Evolutionary conservation across 2,888 invertebrate species (phyloP).

Genomic region (Dryomyza anilis): DNA sequence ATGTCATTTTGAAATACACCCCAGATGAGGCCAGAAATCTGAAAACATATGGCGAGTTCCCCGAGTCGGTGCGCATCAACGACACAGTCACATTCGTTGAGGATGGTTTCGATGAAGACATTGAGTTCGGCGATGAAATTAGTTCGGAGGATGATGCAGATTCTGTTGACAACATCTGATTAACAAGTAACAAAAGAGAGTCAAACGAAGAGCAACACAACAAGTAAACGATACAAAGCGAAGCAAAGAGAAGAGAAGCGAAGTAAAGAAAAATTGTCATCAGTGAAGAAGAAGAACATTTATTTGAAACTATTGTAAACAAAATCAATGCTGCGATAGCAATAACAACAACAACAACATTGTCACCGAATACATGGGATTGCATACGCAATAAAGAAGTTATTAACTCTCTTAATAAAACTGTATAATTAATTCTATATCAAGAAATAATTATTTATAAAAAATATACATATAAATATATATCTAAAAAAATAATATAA

Average conservation of each 20-base stretch:
- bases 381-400: neutral
- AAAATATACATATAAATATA: neutral
- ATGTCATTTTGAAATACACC: constrained; percentile 98
- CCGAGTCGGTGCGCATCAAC: constrained; percentile 97
- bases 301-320: neutral
- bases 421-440: neutral
- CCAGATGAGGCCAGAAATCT: constrained; percentile 98
- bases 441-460: neutral
- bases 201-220: constrained; percentile 16
- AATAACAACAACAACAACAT: no score
- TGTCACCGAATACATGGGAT: neutral
- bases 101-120: constrained; percentile 94
- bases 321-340: neutral
- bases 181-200: constrained; percentile 45
- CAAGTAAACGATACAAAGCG: neutral
- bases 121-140: constrained; percentile 95
- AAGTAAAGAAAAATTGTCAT: neutral
- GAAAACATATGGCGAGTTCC: constrained; percentile 98
- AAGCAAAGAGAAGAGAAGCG: neutral
- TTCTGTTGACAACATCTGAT: constrained; percentile 71
- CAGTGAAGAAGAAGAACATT: constrained; percentile 3
- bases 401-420: neutral
- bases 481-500: neutral
- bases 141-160: constrained; percentile 88
- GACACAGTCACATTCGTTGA: constrained; percentile 94